A percentile compares a stretch with the other conserved stretches of the same genome.
phyloP scores from a whole-genome alignment of 2,797 vertebrate species.

The Champsocephalus esox region DNA sequence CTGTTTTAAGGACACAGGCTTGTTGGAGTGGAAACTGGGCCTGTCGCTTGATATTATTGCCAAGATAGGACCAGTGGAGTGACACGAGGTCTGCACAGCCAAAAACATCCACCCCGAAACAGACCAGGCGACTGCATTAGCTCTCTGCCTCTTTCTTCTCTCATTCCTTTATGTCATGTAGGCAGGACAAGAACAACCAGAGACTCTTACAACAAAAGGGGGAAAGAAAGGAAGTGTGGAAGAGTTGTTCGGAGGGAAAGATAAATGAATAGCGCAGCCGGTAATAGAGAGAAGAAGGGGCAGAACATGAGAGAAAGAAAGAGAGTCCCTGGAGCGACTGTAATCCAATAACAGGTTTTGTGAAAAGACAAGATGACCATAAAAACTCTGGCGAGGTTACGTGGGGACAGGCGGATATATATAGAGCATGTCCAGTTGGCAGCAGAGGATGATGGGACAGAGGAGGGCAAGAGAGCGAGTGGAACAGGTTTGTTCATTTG shows the following conservation, averaged over 20 bases:
- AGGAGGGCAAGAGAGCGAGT: slow-evolving; percentile 18
- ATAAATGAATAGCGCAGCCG: slow-evolving; percentile 13
- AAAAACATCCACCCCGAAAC: slow-evolving; percentile 20
- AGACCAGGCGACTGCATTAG: slow-evolving; percentile 51
- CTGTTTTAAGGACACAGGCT: slow-evolving; percentile 64
- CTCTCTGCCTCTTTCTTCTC: slow-evolving; percentile 40
- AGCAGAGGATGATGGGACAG: slow-evolving; percentile 32
- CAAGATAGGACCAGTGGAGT: slow-evolving; percentile 47
- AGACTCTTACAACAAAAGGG: slow-evolving; percentile 9
- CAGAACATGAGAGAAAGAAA: slow-evolving; percentile 29
- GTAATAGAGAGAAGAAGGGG: slow-evolving; percentile 36
- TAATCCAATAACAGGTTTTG: slow-evolving; percentile 66
- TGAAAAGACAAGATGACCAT: slow-evolving; percentile 54
- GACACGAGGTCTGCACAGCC: slow-evolving; percentile 63
- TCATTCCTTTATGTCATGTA: slow-evolving; percentile 37
- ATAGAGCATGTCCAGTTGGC: slow-evolving; percentile 55
- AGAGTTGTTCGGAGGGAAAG: slow-evolving; percentile 16
- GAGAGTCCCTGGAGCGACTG: slow-evolving; percentile 46
- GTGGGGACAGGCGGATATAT: slow-evolving; percentile 51
- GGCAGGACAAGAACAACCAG: slow-evolving; percentile 33
- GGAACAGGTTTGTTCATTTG: slow-evolving; percentile 69
- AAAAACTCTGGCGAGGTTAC: slow-evolving; percentile 63
- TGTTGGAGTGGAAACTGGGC: slow-evolving; percentile 67
- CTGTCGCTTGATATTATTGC: slow-evolving; percentile 72
- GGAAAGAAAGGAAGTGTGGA: slow-evolving; percentile 21